Evolutionary conservation across 2,797 vertebrate species (phyloP), one percentile per base, ranked within the genome.

Genomic region (Sebastes hopkinsi): DNA sequence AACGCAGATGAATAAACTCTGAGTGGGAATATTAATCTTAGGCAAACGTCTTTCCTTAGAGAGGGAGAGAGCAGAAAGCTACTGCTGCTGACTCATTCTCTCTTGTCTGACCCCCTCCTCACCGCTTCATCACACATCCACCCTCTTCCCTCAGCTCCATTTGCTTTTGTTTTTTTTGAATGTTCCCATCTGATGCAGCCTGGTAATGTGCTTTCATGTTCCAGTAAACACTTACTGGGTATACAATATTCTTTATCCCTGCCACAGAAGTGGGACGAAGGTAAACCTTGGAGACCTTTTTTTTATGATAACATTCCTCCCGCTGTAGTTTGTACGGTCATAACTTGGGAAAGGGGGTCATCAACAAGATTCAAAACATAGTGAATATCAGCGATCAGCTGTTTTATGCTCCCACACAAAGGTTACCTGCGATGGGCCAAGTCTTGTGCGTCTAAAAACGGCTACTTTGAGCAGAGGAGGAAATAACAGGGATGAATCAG

Each of bases 1-100:
- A 88, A 89, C 72, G 81, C 83, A 90, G 82, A 85, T 72, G 81
- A 89, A 87, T 92, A 89, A 92, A 93, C 82, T 83, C 86, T 61
- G 77, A 90, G 84, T 65, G 66, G 83, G 82, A 94, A 85, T 90
- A 92, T 94, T 92, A 88, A 94, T 93, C 91, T 92, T 38, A 23
- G 75, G 67, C 83, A 87, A 92, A 93, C 85, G 92, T 93, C 88
- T 91, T 91, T 92, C 82, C 80, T 72, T 59, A 73, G 64, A 85
- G 73, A 85, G 67, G 14, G n/a, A 80, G 86, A 72, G 71, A 42
- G 52, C 16, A 18, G 60, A 78, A 77, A 79, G 83, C 67, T 52
- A 32, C 54, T 54, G 77, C 83, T 70, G 77, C 84, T 87, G 92
- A 91, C 88, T 92, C 89, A 88, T 87, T 88, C 78, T 68, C 20